A percentile compares a stretch with the other conserved stretches of the same genome.
Conservation (phyloP, 2,888 invertebrate genomes). For the Melieria crassipennis region DNA sequence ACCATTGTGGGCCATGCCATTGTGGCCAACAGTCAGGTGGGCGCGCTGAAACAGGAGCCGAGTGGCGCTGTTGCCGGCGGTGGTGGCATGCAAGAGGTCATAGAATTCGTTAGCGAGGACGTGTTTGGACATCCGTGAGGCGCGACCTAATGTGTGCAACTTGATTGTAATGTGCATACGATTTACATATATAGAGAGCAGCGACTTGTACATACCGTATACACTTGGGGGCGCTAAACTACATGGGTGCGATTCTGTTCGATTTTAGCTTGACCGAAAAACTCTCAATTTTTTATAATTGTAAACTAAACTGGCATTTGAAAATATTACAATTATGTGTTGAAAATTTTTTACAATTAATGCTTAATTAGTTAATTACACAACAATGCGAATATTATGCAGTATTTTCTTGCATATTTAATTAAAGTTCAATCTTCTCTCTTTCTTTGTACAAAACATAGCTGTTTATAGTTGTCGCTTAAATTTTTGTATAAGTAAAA, state of each 20-base stretch:
- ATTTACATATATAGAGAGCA: conserved; percentile 1
- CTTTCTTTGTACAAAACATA: conserved; percentile 3
- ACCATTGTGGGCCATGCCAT: conserved; percentile 44
- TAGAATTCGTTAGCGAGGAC: conserved; percentile 60
- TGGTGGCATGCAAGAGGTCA: conserved; percentile 53
- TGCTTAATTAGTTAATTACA: no score
- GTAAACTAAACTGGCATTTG: no score
- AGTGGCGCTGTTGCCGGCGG: conserved; percentile 27
- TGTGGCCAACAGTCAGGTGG: conserved; percentile 38
- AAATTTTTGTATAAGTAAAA: no score
- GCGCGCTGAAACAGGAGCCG: conserved; percentile 43
- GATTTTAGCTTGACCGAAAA: no score
- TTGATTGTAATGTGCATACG: conserved; percentile 4
- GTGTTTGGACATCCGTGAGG: conserved; percentile 40
- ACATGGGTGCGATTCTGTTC: no score
- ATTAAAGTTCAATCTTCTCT: not conserved
- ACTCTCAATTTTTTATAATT: no score
- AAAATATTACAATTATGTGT: no score
- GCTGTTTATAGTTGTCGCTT: no score
- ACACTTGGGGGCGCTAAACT: no score
- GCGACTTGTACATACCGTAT: no score
- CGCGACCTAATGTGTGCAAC: not conserved
- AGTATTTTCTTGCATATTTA: not conserved
- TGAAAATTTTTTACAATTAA: no score
- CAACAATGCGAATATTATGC: no score